Evolutionary conservation across 1,140 invertebrate genomes (phyloP), one percentile per base, ranked within the genome.

Genomic region (Drosophila repletoides): DNA sequence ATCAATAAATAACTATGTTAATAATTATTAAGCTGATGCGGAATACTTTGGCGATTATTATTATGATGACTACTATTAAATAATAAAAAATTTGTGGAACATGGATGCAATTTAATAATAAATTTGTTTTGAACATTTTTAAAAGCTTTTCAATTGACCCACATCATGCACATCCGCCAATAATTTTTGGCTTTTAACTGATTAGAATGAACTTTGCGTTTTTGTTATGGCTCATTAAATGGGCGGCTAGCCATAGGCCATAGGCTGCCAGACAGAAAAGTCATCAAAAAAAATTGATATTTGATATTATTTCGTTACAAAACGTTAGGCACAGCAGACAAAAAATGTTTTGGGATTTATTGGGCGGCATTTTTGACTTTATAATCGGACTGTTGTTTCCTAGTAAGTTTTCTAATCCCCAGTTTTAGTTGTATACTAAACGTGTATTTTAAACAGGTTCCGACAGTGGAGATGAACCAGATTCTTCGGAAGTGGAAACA

Each of bases 401-500:
- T 33, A 79, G 88, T 89, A 60, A 76, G 87, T 86, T 36, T 19
- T n/a, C n/a, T n/a, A n/a, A n/a, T n/a, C n/a, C n/a, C n/a, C n/a
- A 17, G 2, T 3, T 6, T 4, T 33, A 15, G 9, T 7, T 15
- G 38, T 41, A 12, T 0, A 3, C 29, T 65, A 60, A 40, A n/a
- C 26, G 9, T 15, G 17, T 4, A 9, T 41, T 53, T 48, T 43
- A n/a, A 0, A 15, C 9, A 89, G 88, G 72, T 49, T 69, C 66
- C n/a, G 83, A 56, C 12, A 75, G 76, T 7, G 79, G 61, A 3
- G 88, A 89, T 69, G 88, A 88, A 6, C 83, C 88, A 0, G 88
- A 89, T 38, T 89, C 88, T 1, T 75, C 76, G 24, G 88, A 89
- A 58, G 83, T 89, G 17, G 88, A 89, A 66, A 87, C 87, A 3